Evolutionary conservation across 2,888 invertebrate species (phyloP).

Genomic region (Nasonovia ribisnigri): DNA sequence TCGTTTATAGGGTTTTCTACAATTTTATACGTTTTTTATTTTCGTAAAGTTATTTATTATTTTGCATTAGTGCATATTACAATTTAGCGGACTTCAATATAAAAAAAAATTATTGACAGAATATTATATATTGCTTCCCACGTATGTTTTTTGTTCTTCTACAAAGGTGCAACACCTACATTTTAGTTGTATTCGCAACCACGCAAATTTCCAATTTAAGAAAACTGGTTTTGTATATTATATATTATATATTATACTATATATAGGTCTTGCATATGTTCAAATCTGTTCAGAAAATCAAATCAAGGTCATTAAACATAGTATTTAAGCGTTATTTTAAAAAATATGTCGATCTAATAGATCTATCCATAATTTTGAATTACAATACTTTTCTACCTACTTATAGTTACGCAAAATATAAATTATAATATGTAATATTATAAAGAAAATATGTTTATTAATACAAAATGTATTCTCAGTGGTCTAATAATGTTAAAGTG

Average conservation of each 20-base stretch:
- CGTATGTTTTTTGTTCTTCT: constrained; percentile 37
- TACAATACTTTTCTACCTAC: constrained; percentile 17
- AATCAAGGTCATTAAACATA: constrained; percentile 37
- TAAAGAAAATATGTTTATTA: neutral
- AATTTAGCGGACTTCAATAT: constrained; percentile 11
- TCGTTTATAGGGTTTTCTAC: neutral
- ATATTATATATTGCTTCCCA: constrained; percentile 53
- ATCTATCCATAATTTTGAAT: constrained; percentile 9
- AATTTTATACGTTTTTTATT: neutral
- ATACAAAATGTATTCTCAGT: neutral
- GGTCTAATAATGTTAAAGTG: neutral
- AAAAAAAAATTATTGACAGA: constrained; percentile 29
- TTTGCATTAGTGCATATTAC: constrained; percentile 4
- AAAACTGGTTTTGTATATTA: constrained; percentile 53
- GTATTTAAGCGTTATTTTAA: constrained; percentile 38
- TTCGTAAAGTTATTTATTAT: constrained; percentile 5
- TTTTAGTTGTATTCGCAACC: constrained; percentile 53
- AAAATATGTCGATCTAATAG: neutral
- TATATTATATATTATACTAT: constrained; percentile 18
- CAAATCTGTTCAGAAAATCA: constrained; percentile 6
- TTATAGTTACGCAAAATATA: neutral
- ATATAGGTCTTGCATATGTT: neutral
- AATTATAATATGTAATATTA: neutral
- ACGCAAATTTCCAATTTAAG: constrained; percentile 57
- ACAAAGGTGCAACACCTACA: constrained; percentile 55